Base-by-base conservation (phyloP, 2,113 vertebrate genomes). In the Cyanoliseus patagonus region DNA sequence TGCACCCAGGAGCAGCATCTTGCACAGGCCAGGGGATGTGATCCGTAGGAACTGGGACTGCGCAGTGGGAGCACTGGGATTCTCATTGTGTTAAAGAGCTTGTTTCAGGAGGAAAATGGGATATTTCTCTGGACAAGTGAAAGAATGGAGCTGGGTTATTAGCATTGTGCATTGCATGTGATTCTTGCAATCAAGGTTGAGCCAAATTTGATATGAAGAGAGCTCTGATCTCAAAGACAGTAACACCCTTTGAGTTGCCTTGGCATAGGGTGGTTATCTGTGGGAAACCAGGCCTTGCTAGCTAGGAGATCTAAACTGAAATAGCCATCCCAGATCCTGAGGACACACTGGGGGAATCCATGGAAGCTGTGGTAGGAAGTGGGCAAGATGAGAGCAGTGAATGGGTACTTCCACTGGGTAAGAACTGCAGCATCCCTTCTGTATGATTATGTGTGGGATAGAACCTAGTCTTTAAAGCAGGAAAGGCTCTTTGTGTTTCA, bases 391-490 rank as follows among this genome's bases (percentile, higher is more conserved):
- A 20, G 27, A 33, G 64, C 6, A 42, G 27, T 0, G 0, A 8
- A 19, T 14, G 28, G 7, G 35, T 1, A 5, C 1, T 0, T 3
- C n/a, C 64, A 31, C 1, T 11, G 53, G 42, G 28, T 7, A n/a
- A 11, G 73, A 31, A 0, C 23, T 31, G 15, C 24, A 9, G 31
- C 1, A 0, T 1, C 17, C 33, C 37, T 74, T 7, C 7, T 1
- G 1, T 6, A 2, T 4, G 13, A 30, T 39, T 2, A 2, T 0
- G 15, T 10, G 5, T 30, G 44, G n/a, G 15, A 33, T 62, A 11
- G 4, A 0, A 9, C 11, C 30, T 2, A 27, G 27, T 24, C 31
- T 78, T 49, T 18, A 16, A 42, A 33, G 3, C 25, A 6, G 67
- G 7, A 33, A 23, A 75, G 4, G 3, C 35, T 64, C 46, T 18